Conservation (phyloP, 1,140 invertebrate species). For the Drosophila busckii region DNA sequence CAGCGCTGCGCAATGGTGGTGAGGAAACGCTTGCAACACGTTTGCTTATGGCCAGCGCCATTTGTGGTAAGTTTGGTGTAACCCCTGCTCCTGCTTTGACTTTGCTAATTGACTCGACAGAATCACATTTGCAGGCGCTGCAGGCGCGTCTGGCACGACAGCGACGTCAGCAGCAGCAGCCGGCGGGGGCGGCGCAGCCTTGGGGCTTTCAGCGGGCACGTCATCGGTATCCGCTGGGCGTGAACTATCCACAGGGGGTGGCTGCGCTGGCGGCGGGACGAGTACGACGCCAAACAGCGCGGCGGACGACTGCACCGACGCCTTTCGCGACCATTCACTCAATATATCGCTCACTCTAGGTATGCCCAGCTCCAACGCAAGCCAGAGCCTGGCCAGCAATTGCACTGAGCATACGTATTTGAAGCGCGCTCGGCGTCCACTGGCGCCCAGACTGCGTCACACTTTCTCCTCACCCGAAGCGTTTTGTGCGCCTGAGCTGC, state of each 20-base stretch:
- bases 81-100: conserved; percentile 5
- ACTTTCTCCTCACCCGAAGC: conserved; percentile 74
- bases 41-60: conserved; percentile 56
- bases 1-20: conserved; percentile 35
- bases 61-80: conserved; percentile 57
- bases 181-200: conserved; percentile 18
- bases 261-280: conserved; percentile 30
- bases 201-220: conserved; percentile 66
- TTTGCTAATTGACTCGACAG: conserved; percentile 66
- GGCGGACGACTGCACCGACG: conserved; percentile 57
- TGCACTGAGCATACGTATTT: conserved; percentile 73
- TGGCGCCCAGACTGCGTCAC: conserved; percentile 52
- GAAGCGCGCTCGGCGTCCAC: conserved; percentile 72
- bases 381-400: conserved; percentile 43
- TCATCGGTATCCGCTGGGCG: conserved; percentile 65
- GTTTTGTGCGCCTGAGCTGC: conserved; percentile 47
- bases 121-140: conserved; percentile 77
- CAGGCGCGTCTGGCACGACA: conserved; percentile 63
- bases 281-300: conserved; percentile 53
- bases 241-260: conserved; percentile 62
- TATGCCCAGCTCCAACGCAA: conserved; percentile 36
- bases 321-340: conserved; percentile 61
- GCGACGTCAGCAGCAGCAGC: conserved; percentile 12
- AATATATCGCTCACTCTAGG: conserved; percentile 78
- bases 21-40: conserved; percentile 44